phyloP scores from a whole-genome alignment of 2,888 invertebrate species.

The Macrosoma leucophasiata region DNA sequence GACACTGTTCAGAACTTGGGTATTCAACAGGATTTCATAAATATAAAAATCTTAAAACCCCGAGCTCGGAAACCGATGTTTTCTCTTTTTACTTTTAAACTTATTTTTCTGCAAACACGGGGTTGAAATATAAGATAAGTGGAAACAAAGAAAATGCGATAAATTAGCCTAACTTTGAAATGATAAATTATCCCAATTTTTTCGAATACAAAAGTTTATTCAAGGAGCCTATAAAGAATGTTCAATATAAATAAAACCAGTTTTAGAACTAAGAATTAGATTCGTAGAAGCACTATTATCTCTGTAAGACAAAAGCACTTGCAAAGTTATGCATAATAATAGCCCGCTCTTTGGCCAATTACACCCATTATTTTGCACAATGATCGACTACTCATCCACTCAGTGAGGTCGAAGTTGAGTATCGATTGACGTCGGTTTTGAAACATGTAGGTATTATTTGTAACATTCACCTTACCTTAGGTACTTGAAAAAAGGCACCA shows the following conservation, averaged over 20 bases:
- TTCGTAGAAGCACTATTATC: conserved; percentile 47
- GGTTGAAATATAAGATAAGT: conserved; percentile 22
- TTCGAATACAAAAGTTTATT: conserved; percentile 15
- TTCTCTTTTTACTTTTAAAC: conserved; percentile 41
- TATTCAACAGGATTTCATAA: conserved; percentile 58
- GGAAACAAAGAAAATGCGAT: conserved; percentile 23
- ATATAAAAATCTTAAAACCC: conserved; percentile 58
- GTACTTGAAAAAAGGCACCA: no score
- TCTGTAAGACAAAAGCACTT: conserved; percentile 40
- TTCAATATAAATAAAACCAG: no score
- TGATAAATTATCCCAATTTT: conserved; percentile 23
- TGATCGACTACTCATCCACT: conserved; percentile 41
- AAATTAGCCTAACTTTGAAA: conserved; percentile 23
- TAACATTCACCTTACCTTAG: no score
- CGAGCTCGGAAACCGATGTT: conserved; percentile 48
- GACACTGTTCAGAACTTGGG: conserved; percentile 52
- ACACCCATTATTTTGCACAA: conserved; percentile 50
- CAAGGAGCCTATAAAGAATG: conserved; percentile 18
- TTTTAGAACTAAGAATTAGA: no score
- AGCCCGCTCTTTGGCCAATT: conserved; percentile 57
- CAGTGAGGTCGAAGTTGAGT: no score
- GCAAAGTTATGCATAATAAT: conserved; percentile 66
- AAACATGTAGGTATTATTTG: no score
- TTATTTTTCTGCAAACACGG: conserved; percentile 27
- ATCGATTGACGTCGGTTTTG: no score